These are phyloP conservation scores for Morone chrysops DNA, from an alignment of 2,113 vertebrate genomes.

Conservation along the genomic window DNA sequence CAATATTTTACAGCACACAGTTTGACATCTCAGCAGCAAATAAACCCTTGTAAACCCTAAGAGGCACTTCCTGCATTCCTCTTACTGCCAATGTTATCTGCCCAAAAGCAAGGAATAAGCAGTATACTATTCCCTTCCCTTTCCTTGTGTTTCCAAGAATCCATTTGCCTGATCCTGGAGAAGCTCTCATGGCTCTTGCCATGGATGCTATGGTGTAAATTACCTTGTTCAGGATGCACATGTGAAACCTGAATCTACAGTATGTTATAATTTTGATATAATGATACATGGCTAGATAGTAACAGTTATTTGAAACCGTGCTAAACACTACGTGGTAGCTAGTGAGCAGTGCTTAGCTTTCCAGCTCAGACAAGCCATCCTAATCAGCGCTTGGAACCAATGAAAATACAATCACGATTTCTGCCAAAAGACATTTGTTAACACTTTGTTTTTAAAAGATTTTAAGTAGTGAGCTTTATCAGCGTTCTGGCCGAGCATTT, in stretches of 20 bases:
- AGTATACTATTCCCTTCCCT: constrained; percentile 8
- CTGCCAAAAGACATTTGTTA: constrained; percentile 17
- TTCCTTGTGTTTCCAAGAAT: constrained; percentile 52
- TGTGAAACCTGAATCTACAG: not conserved
- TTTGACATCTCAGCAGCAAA: constrained; percentile 68
- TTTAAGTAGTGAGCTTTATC: constrained; percentile 7
- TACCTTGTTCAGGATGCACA: constrained; percentile 34
- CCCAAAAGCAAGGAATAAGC: constrained; percentile 54
- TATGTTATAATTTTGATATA: constrained; percentile 11
- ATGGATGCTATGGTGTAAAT: constrained; percentile 37
- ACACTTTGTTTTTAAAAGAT: constrained; percentile 16
- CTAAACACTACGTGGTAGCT: constrained; percentile 2
- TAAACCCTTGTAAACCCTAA: constrained; percentile 52
- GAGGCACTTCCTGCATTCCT: constrained; percentile 52
- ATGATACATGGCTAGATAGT: not conserved
- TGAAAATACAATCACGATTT: constrained; percentile 4
- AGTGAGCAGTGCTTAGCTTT: not conserved
- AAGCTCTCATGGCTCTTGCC: constrained; percentile 18
- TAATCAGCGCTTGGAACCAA: constrained; percentile 15
- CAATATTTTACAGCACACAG: constrained; percentile 59
- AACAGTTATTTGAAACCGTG: not conserved
- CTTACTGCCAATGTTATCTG: constrained; percentile 56
- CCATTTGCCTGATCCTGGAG: constrained; percentile 42
- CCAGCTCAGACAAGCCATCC: constrained; percentile 2
- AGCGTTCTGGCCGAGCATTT: not conserved